Percentiles rank a stretch among this genome's conserved stretches.
Conservation (phyloP, 2,113 vertebrate species). For the Cryptotis parvus region DNA sequence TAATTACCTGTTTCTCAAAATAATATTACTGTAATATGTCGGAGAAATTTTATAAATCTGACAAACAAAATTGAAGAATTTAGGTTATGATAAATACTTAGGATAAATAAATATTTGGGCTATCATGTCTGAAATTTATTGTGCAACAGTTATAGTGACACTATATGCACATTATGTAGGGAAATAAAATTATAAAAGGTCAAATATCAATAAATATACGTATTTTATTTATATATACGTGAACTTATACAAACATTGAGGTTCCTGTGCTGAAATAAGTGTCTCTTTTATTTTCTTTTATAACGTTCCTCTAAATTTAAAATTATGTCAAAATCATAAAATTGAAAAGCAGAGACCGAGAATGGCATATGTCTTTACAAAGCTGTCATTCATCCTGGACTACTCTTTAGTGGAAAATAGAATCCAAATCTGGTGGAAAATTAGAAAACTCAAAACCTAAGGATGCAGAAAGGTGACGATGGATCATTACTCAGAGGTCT, state of each 20-base stretch:
- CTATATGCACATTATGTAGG: neutral
- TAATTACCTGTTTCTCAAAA: neutral
- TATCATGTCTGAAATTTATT: neutral
- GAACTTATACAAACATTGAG: neutral
- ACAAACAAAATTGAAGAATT: neutral
- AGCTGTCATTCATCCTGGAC: neutral
- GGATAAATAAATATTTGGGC: neutral
- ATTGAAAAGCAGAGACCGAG: neutral
- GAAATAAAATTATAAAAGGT: slow-evolving; percentile 5
- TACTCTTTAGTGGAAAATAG: neutral
- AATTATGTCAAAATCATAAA: neutral
- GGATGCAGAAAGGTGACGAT: neutral
- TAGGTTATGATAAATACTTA: neutral
- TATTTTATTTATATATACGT: neutral
- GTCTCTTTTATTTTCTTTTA: neutral
- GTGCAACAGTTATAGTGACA: neutral
- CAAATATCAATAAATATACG: neutral
- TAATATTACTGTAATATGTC: neutral
- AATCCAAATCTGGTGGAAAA: neutral
- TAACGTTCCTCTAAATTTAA: neutral
- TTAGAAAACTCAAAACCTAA: neutral
- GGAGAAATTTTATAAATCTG: neutral
- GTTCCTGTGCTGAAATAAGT: neutral
- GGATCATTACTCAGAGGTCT: neutral
- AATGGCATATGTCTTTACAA: neutral